These are phyloP conservation scores for Pogoniulus pusillus DNA, from an alignment of 2,797 vertebrate species.

Conservation along the genomic window DNA sequence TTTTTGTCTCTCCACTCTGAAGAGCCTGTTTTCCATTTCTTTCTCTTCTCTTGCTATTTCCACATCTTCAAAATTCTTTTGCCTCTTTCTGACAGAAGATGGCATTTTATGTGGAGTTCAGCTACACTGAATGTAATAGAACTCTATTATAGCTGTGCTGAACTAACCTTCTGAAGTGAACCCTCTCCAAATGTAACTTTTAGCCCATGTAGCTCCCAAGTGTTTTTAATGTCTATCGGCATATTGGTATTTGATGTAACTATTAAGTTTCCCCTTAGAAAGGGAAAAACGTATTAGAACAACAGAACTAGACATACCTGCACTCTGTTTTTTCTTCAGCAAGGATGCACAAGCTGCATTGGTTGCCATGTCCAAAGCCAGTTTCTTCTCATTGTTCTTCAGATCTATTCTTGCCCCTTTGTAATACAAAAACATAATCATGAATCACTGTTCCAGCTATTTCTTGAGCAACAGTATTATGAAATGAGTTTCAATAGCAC, in stretches of 20 bases:
- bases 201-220: background rate
- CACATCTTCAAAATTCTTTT: background rate
- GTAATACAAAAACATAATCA: slow-evolving; percentile 21
- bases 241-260: background rate
- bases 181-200: background rate
- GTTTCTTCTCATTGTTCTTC: slow-evolving; percentile 95
- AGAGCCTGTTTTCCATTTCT: background rate
- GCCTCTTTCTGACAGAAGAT: background rate
- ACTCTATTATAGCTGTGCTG: background rate
- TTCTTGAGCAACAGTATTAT: background rate
- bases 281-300: background rate
- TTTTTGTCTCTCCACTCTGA: background rate
- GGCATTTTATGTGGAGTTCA: background rate
- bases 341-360: slow-evolving; percentile 91
- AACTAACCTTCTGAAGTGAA: background rate
- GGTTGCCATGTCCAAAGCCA: slow-evolving; percentile 95
- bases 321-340: slow-evolving; percentile 87
- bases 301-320: slow-evolving; percentile 67
- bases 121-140: background rate
- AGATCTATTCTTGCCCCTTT: slow-evolving; percentile 91
- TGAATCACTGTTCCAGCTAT: background rate
- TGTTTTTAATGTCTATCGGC: background rate
- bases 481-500: background rate
- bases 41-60: background rate
- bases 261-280: background rate